Evolutionary conservation across 2,797 vertebrate species (phyloP).

Genomic region (Melanitta fusca): DNA sequence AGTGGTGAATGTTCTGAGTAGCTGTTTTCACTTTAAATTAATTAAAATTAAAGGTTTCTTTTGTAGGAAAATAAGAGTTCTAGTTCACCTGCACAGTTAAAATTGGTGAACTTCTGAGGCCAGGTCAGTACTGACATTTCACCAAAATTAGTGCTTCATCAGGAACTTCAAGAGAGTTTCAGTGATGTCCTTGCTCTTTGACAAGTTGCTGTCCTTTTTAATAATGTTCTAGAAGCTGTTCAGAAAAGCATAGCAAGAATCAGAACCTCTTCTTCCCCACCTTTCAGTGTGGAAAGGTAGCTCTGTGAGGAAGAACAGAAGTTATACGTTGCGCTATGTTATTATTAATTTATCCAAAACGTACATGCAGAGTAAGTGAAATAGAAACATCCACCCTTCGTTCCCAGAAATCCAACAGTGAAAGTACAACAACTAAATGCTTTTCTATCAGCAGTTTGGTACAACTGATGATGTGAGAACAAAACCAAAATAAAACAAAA

Average conservation of each 20-base stretch:
- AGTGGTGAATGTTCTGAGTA: neutral
- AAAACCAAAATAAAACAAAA: neutral
- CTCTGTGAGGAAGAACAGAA: neutral
- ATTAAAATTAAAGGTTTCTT: neutral
- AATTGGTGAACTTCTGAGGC: neutral
- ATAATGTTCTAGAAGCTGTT: neutral
- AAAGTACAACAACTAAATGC: neutral
- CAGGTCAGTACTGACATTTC: neutral
- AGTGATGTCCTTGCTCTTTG: neutral
- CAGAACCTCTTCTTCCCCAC: neutral
- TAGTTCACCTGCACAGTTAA: neutral
- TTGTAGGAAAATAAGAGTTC: neutral
- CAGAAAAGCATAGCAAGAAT: neutral
- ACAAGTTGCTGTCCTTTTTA: neutral
- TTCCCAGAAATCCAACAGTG: neutral
- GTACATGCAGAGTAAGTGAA: neutral
- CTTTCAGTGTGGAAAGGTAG: neutral
- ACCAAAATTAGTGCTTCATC: neutral
- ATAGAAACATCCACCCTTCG: neutral
- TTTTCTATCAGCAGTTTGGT: neutral
- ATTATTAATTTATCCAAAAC: neutral
- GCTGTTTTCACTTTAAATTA: neutral
- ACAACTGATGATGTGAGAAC: neutral
- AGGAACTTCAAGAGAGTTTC: neutral
- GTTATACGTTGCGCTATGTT: neutral